Conservation (phyloP, 2,888 invertebrate genomes). For the Leptinotarsa tumamoca region DNA sequence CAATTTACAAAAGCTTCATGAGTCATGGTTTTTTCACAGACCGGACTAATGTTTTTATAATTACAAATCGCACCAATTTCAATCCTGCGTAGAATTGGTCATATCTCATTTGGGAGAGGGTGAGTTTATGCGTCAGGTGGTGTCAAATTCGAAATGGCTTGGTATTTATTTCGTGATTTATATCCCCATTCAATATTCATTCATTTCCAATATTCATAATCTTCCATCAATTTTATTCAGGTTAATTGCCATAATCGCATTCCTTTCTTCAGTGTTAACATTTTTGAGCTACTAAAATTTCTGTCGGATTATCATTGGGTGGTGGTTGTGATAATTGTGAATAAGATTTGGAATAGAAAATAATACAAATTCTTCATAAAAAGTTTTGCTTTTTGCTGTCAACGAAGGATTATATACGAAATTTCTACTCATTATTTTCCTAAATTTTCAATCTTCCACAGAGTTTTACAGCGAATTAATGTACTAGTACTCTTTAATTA, state of each 20-base stretch:
- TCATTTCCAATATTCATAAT: neutral
- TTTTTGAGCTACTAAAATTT: neutral
- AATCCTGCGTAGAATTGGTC: neutral
- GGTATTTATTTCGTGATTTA: neutral
- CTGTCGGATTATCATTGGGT: too few relatives aligned
- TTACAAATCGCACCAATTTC: neutral
- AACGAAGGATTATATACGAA: too few relatives aligned
- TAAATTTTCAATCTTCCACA: too few relatives aligned
- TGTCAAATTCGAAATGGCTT: constrained; percentile 1
- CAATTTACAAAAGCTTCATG: neutral
- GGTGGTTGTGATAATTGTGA: too few relatives aligned
- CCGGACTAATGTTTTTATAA: neutral
- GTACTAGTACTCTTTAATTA: too few relatives aligned
- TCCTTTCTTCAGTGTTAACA: neutral
- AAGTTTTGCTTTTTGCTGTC: too few relatives aligned
- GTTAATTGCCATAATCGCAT: neutral
- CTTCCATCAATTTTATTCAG: neutral
- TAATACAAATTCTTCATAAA: too few relatives aligned
- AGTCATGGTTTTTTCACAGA: neutral
- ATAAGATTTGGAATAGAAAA: too few relatives aligned
- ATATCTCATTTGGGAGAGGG: neutral
- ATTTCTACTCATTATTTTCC: too few relatives aligned
- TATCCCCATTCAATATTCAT: neutral
- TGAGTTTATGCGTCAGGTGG: neutral
- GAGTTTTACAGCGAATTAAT: too few relatives aligned